Evolutionary conservation across 2,113 vertebrate species (phyloP).

Genomic region (Pterocles burchelli): DNA sequence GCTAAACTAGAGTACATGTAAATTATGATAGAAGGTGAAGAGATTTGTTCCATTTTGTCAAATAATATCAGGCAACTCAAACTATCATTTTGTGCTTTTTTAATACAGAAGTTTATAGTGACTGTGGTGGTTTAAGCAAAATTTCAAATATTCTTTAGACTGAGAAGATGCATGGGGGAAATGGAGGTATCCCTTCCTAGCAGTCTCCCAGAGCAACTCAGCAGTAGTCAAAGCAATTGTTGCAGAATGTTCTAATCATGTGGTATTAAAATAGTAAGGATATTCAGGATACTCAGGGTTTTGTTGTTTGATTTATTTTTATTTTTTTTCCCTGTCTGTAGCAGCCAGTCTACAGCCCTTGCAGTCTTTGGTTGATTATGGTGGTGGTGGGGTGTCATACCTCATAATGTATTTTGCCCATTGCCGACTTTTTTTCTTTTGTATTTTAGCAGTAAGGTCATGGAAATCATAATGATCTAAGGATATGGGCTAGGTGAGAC

Average conservation of each 20-base stretch:
- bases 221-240: background rate
- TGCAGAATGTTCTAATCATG: background rate
- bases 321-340: background rate
- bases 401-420: background rate
- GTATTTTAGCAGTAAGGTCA: background rate
- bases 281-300: background rate
- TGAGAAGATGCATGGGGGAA: background rate
- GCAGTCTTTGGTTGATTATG: background rate
- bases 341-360: background rate
- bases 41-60: background rate
- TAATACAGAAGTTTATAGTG: background rate
- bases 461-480: background rate
- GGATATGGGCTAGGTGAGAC: background rate
- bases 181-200: background rate
- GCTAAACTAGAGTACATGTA: background rate
- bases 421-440: background rate
- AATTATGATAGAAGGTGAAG: background rate
- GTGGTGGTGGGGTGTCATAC: background rate
- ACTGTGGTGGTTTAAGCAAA: background rate
- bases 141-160: background rate
- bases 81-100: background rate
- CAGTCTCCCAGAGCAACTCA: background rate
- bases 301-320: too few species aligned
- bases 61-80: background rate
- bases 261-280: background rate